Evolutionary conservation across 2,113 vertebrate genomes (phyloP).

Genomic region (Saguinus midas): DNA sequence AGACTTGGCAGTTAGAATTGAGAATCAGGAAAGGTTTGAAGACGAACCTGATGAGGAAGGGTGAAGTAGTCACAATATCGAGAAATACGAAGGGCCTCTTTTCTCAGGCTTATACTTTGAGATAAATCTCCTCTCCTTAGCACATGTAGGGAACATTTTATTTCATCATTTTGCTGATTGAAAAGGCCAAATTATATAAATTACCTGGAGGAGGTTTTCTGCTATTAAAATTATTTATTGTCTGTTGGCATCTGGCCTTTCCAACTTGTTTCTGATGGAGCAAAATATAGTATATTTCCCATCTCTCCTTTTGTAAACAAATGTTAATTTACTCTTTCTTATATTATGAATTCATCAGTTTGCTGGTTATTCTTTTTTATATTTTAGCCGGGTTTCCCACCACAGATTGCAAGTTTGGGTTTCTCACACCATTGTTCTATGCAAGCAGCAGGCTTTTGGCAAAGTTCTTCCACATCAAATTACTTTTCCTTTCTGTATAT

Average conservation of each 20-base stretch:
- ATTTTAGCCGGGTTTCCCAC: neutral
- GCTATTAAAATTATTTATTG: neutral
- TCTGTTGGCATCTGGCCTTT: neutral
- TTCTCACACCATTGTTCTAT: neutral
- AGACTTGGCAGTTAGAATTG: neutral
- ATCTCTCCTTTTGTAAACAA: neutral
- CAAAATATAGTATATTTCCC: neutral
- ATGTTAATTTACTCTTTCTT: neutral
- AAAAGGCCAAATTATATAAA: neutral
- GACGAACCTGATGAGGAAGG: neutral
- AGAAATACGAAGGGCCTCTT: neutral
- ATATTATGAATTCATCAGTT: neutral
- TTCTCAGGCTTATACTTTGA: neutral
- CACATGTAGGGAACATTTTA: neutral
- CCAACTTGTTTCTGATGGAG: neutral
- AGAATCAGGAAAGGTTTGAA: neutral
- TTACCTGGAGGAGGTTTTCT: neutral
- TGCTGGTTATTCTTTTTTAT: neutral
- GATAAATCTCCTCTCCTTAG: neutral
- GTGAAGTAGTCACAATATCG: neutral
- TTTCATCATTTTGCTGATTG: neutral
- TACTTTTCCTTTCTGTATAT: constrained; percentile 4
- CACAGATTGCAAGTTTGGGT: neutral
- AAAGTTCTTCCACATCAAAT: neutral
- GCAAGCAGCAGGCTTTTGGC: neutral